Evolutionary conservation across 1,140 invertebrate species (phyloP), one percentile per base, ranked within the genome.

Genomic region (Himalopsyche phryganea): DNA sequence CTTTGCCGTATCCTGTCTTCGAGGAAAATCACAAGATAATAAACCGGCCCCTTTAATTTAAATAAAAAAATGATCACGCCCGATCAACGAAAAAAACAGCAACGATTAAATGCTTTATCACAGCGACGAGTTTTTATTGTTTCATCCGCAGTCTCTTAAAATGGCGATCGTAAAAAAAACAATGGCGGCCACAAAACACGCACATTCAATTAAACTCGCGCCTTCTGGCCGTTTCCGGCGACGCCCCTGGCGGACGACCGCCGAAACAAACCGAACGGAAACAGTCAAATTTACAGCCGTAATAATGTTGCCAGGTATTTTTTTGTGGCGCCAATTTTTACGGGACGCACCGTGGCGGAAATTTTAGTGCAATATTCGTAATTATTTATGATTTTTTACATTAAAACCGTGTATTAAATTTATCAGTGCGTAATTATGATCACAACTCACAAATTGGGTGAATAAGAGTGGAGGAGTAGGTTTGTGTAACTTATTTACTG

Each of bases 191-290:
- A 48, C 54, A 56, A 48, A 49, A 56, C 46, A 56, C 23, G 52
- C 52, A 55, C 42, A 33, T 46, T 55, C 52, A 55, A 55, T 55
- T 55, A 55, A 55, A 55, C 45, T 23, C 35, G 11, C 38, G 35
- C 50, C 38, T 52, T 10, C 23, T 41, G 42, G 23, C 40, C 50
- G 14, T 20, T 35, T 40, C 50, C 50, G 40, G 38, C 28, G 18
- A 51, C 35, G 40, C 49, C 40, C 35, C 10, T 19, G 15, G 14
- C 40, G 38, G 10, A n/a, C 19, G 13, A 35, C 44, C 44, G 17
- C 47, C 28, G 38, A 15, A n/a, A 15, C 38, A n/a, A 40, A 28
- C 38, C 15, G 38, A 15, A 40, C n/a, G 38, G 38, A 40, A 40
- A 40, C 38, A 40, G 11, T 40, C 38, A 13, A 40, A 40, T 40